Conservation (phyloP, 92 coral and sea anemone genomes). For the Parazoanthus atlanticus region DNA sequence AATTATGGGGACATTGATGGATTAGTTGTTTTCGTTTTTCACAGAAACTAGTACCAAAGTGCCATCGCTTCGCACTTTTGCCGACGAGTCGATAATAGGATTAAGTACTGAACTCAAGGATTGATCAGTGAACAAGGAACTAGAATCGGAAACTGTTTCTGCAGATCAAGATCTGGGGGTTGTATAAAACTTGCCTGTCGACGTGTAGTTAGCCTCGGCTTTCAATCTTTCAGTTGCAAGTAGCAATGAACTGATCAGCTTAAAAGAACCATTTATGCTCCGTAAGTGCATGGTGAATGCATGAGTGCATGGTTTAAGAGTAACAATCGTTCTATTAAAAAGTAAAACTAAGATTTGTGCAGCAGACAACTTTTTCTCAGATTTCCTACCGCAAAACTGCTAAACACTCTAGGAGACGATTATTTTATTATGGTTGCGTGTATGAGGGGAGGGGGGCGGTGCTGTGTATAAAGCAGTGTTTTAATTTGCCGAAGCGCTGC, state of each 20-base stretch:
- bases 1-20: constrained; percentile 27
- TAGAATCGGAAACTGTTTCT: neutral
- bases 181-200: neutral
- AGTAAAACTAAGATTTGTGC: neutral
- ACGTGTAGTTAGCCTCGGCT: neutral
- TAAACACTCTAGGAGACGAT: neutral
- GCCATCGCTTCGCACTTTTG: neutral
- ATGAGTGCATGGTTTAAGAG: no score
- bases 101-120: neutral
- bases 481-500: no score
- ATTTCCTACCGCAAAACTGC: neutral
- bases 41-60: neutral
- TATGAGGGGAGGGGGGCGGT: no score
- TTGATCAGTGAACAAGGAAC: constrained; percentile 4
- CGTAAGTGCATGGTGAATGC: no score
- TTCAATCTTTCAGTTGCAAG: neutral
- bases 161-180: neutral
- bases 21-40: constrained; percentile 32
- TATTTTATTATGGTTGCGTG: no score
- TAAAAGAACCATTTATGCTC: no score
- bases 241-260: neutral
- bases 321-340: no score
- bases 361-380: neutral
- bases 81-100: constrained; percentile 5
- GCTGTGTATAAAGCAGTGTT: no score